Base-by-base conservation (phyloP, 2,113 vertebrate genomes). In the Aplodontia rufa region DNA sequence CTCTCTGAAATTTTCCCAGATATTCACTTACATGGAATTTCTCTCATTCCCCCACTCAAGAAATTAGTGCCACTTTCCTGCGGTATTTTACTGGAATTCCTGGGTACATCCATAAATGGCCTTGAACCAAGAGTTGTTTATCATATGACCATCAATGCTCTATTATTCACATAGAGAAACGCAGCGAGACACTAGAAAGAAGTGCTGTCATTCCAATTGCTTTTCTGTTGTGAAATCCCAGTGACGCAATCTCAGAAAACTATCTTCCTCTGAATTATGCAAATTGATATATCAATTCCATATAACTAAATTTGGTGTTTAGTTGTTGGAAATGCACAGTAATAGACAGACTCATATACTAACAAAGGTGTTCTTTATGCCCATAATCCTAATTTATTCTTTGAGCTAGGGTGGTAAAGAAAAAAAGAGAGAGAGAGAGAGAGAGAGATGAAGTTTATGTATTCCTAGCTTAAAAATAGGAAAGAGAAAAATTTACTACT, bases 71-170 rank as follows among this genome's bases (percentile, higher is more conserved):
- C 47, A 49, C 5, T 13, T 78, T 94, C 35, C 26, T 17, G 26
- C 58, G n/a, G 24, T 64, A 68, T 69, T 91, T 96, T 35, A 47
- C 9, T 90, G 32, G 40, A 58, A 64, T 80, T 71, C 47, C 19
- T 51, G 24, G 42, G 76, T 58, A 87, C 8, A 79, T 37, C 2
- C 37, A 85, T 58, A 32, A 53, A 68, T 45, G 94, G 35, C 26
- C 35, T 68, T 58, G 20, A 20, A 12, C 5, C 24, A 83, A 83
- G 4, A 24, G 8, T 37, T 16, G 2, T 7, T 86, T 1, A 0
- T 42, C 53, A 20, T 10, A 47, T 47, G 35, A 42, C 24, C 12
- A 76, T 8, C n/a, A 58, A 19, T 24, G 20, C 12, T 69, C 26
- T 17, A 76, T 69, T 79, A 93, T 89, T 17, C 8, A 66, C 19